Base-by-base conservation (phyloP, 2,888 invertebrate genomes). In the Drosophila monieri region DNA sequence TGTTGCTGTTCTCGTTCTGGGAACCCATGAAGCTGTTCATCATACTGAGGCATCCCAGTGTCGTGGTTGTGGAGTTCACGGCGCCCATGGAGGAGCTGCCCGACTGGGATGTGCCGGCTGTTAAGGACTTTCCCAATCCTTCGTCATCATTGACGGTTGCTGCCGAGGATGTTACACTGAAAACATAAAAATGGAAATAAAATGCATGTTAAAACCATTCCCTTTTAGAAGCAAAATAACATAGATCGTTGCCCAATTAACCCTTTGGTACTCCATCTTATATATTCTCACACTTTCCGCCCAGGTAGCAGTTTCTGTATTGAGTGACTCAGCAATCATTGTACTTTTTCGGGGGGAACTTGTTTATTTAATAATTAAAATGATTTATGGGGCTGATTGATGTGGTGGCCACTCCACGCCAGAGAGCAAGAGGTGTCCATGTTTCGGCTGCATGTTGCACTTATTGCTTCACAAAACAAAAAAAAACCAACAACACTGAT, bases 341-440 rank as follows among this genome's bases (percentile, higher is more conserved):
- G 37, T 68, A 58, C 55, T 65, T 59, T 49, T 64, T 47, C 66
- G 47, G 48, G 37, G 37, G 53, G 62, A 71, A 77, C 78, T 76
- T 80, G 81, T 77, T 81, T 78, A 81, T 85, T 84, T 85, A 84
- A 85, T 84, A 84, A 84, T 84, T 84, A 84, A 87, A 84, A 85
- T 84, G 83, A 84, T 87, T 84, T 87, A 84, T 84, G 83, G 60
- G 79, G 73, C 85, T 87, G 81, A 83, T 83, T 87, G 87, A 83
- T 83, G 87, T 71, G 70, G 80, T 64, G 61, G 60, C 35, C 27
- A 37, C 55, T 15, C 35, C 23, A 44, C 37, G 46, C 25, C 32
- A 12, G 25, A 55, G 57, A 55, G 64, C 74, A 74, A 72, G 66
- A 58, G 72, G 68, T 69, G 78, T 83, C 77, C 84, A 80, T 78